Evolutionary conservation across 2,113 vertebrate species (phyloP), one percentile per base, ranked within the genome.

Genomic region (Neopipo cinnamomea): DNA sequence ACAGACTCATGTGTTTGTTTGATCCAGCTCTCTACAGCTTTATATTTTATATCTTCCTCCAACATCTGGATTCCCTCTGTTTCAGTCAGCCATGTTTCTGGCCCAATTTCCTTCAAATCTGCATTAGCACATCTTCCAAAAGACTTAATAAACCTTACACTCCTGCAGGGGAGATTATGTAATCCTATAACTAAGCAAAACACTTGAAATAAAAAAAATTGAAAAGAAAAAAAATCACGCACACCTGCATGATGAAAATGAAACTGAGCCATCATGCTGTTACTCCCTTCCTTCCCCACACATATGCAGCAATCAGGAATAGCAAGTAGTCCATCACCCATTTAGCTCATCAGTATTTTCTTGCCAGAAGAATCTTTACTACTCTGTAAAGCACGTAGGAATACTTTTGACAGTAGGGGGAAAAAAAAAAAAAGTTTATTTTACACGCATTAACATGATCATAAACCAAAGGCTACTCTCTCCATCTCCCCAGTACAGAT

Each of bases 391-490:
- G 44, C 61, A 95, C 52, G 49, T 61, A 91, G 14, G 42, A 92
- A 90, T 73, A 90, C 55, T 80, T 91, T 4, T 67, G 83, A 91
- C 90, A 89, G 75, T 61, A 81, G 55, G 2, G 11, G 10, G 13
- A 56, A 55, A 80, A 74, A 92, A 94, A 92, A 80, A 91, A 35
- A 20, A 88, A 81, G 76, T 95, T 97, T 95, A 91, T 95, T 95
- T 93, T 95, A 87, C 56, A 59, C 24, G 41, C 68, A 93, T 95
- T 95, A 95, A 81, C 8, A 9, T 12, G 52, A 93, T 72, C 68
- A 78, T 41, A 95, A 95, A 93, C 93, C 70, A 84, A 95, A 89
- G 73, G 80, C 91, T 81, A 81, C 77, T 61, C 91, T 95, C 79
- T 89, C 68, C 94, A 88, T 88, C 88, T 96, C 85, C 22, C 49